Evolutionary conservation across 2,888 invertebrate species (phyloP), one percentile per base, ranked within the genome.

Genomic region (Gerosis bhagava): DNA sequence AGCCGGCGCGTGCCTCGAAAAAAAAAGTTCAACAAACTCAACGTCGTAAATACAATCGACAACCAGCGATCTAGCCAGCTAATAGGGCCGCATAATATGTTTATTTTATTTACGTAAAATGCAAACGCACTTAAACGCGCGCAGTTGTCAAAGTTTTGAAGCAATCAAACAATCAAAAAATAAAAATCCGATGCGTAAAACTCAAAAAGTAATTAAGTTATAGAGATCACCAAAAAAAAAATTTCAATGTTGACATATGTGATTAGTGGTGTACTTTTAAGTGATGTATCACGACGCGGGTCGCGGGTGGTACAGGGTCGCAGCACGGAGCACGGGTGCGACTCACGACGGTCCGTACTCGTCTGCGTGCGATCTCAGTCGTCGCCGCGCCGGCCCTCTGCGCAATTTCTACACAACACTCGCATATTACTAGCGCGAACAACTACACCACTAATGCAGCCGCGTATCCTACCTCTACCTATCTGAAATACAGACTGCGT

Each of bases 1-100:
- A 5, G 50, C 25, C 55, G 12, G 67, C 66, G 63, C 65, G 76
- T 76, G 73, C 78, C 74, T 74, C 67, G 65, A n/a, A n/a, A 73
- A 80, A 78, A 61, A 65, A 83, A 86, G 84, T 84, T 86, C 83
- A 83, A 82, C 77, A 83, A 86, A 84, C 84, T 77, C 77, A 63
- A 62, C 58, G 59, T 56, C 56, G 60, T 39, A 37, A 61, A 61
- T 54, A 50, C 43, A 58, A 56, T 65, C 60, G 60, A 59, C 59
- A 54, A 54, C 53, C 56, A 58, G 50, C 54, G n/a, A n/a, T n/a
- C n/a, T n/a, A n/a, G n/a, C n/a, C n/a, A n/a, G 53, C 50, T 59
- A 56, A 60, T 53, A 59, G 56, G 35, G 60, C 49, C 57, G 57
- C 49, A 44, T 57, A 34, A 5, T n/a, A 19, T 13, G 11, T 31